A percentile compares a stretch with the other conserved stretches of the same genome.
These are phyloP conservation scores for Sepiola atlantica DNA, from an alignment of 2,888 invertebrate species.

Conservation along the genomic window DNA sequence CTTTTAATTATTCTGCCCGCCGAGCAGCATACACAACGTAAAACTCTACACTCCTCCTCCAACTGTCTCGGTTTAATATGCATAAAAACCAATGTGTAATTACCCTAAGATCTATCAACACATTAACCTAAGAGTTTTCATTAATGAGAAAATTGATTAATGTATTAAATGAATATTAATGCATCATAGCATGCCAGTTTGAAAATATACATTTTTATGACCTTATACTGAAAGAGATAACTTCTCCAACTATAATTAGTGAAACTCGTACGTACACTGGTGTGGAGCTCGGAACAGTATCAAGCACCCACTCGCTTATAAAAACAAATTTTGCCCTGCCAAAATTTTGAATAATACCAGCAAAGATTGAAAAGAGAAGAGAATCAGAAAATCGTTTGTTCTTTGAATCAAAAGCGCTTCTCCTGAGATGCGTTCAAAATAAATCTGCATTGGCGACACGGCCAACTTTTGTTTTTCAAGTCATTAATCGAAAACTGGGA, in stretches of 20 bases:
- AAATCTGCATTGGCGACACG: background rate
- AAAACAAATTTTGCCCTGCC: background rate
- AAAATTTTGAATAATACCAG: background rate
- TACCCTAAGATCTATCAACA: background rate
- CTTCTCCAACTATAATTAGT: background rate
- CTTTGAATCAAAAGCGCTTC: background rate
- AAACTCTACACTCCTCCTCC: too few species aligned
- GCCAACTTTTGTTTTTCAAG: background rate
- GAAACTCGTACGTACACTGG: background rate
- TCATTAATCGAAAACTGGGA: background rate
- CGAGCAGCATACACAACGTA: too few species aligned
- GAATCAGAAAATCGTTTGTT: background rate
- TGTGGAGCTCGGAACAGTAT: background rate
- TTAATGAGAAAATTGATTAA: background rate
- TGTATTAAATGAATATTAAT: constrained; percentile 32
- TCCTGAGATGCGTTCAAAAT: background rate
- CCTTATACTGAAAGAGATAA: background rate
- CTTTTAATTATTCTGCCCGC: too few species aligned
- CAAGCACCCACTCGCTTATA: background rate
- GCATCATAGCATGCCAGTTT: background rate
- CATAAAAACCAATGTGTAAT: background rate
- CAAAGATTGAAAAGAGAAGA: background rate
- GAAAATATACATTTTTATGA: constrained; percentile 32
- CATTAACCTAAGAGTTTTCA: constrained; percentile 4
- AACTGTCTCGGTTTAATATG: too few species aligned